phyloP scores from a whole-genome alignment of 1,140 invertebrate species.

The Danaus plexippus region DNA sequence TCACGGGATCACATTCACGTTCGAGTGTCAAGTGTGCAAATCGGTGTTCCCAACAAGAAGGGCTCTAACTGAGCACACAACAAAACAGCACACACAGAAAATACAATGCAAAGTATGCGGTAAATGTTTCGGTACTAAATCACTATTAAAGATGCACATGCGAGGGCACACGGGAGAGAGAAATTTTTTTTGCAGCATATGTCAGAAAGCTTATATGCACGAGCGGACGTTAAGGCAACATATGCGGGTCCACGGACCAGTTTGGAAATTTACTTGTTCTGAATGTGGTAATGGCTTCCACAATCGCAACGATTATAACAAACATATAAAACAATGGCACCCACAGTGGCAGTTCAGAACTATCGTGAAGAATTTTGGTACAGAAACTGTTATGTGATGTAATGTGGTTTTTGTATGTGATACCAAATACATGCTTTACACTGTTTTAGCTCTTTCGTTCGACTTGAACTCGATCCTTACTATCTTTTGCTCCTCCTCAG shows the following conservation, averaged over 20 bases:
- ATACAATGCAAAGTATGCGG: constrained; percentile 72
- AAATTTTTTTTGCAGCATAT: constrained; percentile 74
- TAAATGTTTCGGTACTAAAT: constrained; percentile 72
- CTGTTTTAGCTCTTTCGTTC: neutral
- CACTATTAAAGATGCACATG: constrained; percentile 80
- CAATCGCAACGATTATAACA: constrained; percentile 54
- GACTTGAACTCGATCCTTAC: constrained; percentile 20
- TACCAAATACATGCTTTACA: too few species aligned
- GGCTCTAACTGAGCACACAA: constrained; percentile 62
- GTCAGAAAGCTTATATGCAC: constrained; percentile 76
- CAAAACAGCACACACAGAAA: constrained; percentile 69
- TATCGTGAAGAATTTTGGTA: constrained; percentile 38
- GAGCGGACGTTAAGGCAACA: constrained; percentile 80
- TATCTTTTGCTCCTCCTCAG: too few species aligned
- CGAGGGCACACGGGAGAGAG: constrained; percentile 78
- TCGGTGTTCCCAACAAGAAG: constrained; percentile 41
- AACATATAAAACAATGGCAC: constrained; percentile 64
- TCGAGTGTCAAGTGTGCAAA: constrained; percentile 53
- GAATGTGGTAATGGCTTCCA: constrained; percentile 71
- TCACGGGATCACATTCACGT: constrained; percentile 55
- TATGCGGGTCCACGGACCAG: constrained; percentile 75
- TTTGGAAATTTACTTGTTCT: constrained; percentile 70
- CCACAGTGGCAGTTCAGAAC: constrained; percentile 55
- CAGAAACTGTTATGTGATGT: constrained; percentile 22
- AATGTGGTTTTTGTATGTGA: neutral